Percentiles rank a stretch among this genome's conserved stretches.
These are phyloP conservation scores for Pithys albifrons DNA, from an alignment of 2,113 vertebrate species.

Conservation along the genomic window DNA sequence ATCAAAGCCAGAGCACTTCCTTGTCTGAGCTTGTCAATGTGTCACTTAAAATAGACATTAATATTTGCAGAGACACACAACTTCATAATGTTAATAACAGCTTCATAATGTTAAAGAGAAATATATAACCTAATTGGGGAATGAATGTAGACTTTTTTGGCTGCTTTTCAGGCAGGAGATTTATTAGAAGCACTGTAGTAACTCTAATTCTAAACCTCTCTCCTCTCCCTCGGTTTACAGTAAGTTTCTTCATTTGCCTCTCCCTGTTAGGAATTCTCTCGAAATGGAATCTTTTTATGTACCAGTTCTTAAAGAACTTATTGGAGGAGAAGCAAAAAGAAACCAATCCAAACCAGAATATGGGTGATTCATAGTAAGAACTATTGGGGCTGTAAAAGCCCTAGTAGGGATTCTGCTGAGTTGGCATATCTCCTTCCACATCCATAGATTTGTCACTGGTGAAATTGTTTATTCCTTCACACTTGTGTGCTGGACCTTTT, in stretches of 20 bases:
- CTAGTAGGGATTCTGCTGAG: neutral
- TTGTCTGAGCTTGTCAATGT: neutral
- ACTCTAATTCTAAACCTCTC: neutral
- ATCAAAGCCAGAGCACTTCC: neutral
- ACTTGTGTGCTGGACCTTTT: constrained; percentile 14
- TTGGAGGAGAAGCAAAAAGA: neutral
- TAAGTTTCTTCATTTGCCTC: neutral
- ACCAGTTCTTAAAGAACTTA: neutral
- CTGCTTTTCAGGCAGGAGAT: constrained; percentile 16
- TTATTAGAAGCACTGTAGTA: neutral
- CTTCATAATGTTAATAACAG: constrained; percentile 6
- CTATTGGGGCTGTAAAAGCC: neutral
- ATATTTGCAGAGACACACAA: neutral
- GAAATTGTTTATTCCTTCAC: neutral
- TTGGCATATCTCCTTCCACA: constrained; percentile 36
- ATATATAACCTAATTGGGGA: constrained; percentile 14
- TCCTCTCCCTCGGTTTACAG: neutral
- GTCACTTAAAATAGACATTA: constrained; percentile 3
- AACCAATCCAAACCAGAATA: neutral
- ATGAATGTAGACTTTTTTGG: constrained; percentile 30
- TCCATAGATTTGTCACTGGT: neutral
- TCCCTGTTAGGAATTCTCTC: neutral
- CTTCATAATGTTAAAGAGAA: constrained; percentile 43
- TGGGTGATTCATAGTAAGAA: constrained; percentile 4
- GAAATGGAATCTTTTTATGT: neutral